Conservation (phyloP, 2,113 vertebrate genomes). For the Labeo rohita region DNA sequence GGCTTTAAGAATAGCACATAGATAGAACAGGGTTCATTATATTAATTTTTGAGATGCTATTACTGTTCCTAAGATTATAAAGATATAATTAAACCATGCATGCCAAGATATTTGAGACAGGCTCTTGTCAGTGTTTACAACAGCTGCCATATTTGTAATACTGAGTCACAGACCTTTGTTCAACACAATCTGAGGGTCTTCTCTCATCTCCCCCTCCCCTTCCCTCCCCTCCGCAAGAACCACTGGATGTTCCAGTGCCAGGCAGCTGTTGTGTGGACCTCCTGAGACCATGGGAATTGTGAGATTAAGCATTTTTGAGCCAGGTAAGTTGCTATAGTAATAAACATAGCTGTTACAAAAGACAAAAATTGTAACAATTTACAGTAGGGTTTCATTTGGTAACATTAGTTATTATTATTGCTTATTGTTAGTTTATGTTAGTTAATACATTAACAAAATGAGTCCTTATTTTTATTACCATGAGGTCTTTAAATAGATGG, state of each 20-base stretch:
- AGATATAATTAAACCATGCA: not conserved
- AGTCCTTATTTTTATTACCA: too few species aligned
- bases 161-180: not conserved
- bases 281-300: not conserved
- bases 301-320: not conserved
- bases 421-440: too few species aligned
- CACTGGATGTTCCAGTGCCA: not conserved
- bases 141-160: constrained; percentile 2
- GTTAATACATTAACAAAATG: too few species aligned
- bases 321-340: not conserved
- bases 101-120: not conserved
- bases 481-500: not conserved
- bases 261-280: not conserved
- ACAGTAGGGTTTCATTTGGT: not conserved
- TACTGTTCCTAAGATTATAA: not conserved
- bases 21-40: not conserved
- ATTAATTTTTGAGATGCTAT: not conserved
- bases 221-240: not conserved
- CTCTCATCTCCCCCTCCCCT: not conserved
- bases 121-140: not conserved
- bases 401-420: not conserved
- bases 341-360: not conserved
- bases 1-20: not conserved
- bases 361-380: not conserved
- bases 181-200: not conserved